Evolutionary conservation across 2,888 invertebrate species (phyloP), one percentile per base, ranked within the genome.

Genomic region (Lutraria lutraria): DNA sequence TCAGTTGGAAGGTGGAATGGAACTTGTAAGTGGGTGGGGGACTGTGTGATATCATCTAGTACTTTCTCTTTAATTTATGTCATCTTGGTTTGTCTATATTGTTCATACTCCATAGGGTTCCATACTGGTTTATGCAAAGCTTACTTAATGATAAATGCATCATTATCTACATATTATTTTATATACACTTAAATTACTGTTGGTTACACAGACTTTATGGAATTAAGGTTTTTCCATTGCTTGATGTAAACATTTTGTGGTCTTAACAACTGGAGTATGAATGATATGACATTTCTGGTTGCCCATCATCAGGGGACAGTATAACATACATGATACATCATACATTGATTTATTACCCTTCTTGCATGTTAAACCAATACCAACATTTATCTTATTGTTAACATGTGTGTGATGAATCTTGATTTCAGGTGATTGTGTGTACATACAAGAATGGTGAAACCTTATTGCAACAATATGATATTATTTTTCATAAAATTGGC

Each of bases 1-100:
- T n/a, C 88, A 88, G 88, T 82, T 88, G 88, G 88, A 88, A 53
- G 82, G 56, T n/a, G 34, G 63, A 79, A 16, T 56, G 85, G 56
- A 56, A 60, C 54, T 83, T 76, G 88, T 88, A 88, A 88, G 88
- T 88, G 56, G 82, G 82, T 79, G 31, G 79, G 76, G 60, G 43
- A 76, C 10, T 80, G 80, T 80, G 85, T 85, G 85, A 60, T 16
- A 31, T n/a, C 34, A 29, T 6, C 60, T n/a, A 60, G 21, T 8
- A 31, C 6, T 4, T 76, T 76, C 34, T 76, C 12, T 76, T 56
- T 2, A 3, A 15, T 56, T 56, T 12, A 76, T 76, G 10, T 31
- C 76, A 34, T 76, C 10, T n/a, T 53, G 82, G 54, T 53, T 82
- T 56, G 12, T 82, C n/a, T 56, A 29, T 56, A 56, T 34, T 34